Evolutionary conservation across 2,113 vertebrate genomes (phyloP).

Genomic region (Prinia subflava): DNA sequence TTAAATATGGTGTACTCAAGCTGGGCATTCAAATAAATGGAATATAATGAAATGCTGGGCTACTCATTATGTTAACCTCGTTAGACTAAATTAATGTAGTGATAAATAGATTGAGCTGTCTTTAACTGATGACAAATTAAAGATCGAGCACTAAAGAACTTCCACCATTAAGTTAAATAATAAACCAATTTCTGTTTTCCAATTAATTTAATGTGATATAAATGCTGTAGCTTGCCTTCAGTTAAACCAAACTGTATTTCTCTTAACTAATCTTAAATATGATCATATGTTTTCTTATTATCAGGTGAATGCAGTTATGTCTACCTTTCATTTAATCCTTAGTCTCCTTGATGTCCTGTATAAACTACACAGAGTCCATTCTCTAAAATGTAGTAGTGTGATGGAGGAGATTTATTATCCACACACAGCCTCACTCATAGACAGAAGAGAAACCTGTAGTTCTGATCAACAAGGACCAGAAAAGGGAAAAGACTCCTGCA

Average conservation of each 20-base stretch:
- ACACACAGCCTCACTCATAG: fast-evolving
- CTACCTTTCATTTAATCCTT: not conserved
- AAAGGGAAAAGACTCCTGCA: not conserved
- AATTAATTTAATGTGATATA: not conserved
- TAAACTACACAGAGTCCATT: not conserved
- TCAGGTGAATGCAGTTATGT: not conserved
- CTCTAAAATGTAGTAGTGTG: not conserved
- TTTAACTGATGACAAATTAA: slow-evolving; percentile 43
- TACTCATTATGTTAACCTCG: slow-evolving; percentile 53
- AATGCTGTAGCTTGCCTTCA: not conserved
- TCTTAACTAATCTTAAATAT: slow-evolving; percentile 23
- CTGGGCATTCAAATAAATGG: slow-evolving; percentile 31
- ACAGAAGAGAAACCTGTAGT: not conserved
- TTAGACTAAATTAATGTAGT: slow-evolving; percentile 46
- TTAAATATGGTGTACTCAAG: slow-evolving; percentile 42
- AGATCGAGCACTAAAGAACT: not conserved
- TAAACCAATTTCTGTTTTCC: slow-evolving; percentile 21
- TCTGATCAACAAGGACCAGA: not conserved
- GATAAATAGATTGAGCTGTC: slow-evolving; percentile 44
- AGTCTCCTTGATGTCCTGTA: not conserved
- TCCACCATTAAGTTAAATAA: slow-evolving; percentile 24
- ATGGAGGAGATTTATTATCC: not conserved
- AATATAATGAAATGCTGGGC: slow-evolving; percentile 47
- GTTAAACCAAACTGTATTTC: slow-evolving; percentile 4
- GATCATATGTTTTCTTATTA: slow-evolving; percentile 10